phyloP scores from a whole-genome alignment of 2,797 vertebrate genomes.

The Streptopelia turtur region DNA sequence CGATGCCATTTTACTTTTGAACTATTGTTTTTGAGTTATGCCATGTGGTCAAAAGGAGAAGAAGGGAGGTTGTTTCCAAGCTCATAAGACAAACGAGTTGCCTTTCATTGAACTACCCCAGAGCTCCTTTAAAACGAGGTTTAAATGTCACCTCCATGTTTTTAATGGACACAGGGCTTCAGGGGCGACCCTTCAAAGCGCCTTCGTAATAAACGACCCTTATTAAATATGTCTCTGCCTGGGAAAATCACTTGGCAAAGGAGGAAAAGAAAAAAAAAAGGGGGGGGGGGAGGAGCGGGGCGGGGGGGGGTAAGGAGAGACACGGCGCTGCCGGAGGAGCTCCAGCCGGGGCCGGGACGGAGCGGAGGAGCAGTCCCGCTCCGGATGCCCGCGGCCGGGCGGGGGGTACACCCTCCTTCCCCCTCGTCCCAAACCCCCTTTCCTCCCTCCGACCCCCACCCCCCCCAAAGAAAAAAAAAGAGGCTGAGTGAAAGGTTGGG shows the following conservation, averaged over 20 bases:
- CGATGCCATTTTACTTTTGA: slow-evolving; percentile 81
- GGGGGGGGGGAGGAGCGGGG: background rate
- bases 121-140: slow-evolving; percentile 79
- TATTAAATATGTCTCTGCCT: slow-evolving; percentile 78
- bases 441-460: background rate
- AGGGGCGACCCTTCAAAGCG: slow-evolving; percentile 79
- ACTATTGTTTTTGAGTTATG: slow-evolving; percentile 82
- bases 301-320: background rate
- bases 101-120: slow-evolving; percentile 79
- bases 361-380: background rate
- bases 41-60: slow-evolving; percentile 81
- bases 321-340: background rate
- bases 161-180: slow-evolving; percentile 78
- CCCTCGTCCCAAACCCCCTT: background rate
- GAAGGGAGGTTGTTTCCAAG: slow-evolving; percentile 77
- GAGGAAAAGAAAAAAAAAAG: background rate
- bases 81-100: slow-evolving; percentile 81
- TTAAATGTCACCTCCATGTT: slow-evolving; percentile 82
- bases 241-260: slow-evolving; percentile 69
- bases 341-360: background rate
- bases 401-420: background rate
- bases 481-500: slow-evolving; percentile 63
- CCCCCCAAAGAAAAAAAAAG: background rate
- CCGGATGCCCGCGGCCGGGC: background rate
- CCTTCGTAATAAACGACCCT: slow-evolving; percentile 78